Conservation (phyloP, 2,888 invertebrate genomes). For the Euclidia mi region DNA sequence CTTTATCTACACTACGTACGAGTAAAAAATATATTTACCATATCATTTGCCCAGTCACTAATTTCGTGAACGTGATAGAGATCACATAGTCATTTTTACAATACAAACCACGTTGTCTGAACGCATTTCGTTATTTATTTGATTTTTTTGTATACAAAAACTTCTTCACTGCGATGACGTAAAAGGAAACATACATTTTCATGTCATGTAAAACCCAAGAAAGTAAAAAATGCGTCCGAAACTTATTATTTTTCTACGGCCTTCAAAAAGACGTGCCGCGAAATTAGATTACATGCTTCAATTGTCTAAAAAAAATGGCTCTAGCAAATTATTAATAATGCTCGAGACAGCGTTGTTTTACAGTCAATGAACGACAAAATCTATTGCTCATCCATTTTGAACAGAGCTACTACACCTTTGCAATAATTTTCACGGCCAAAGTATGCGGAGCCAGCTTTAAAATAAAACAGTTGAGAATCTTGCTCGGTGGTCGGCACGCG, state of each 20-base stretch:
- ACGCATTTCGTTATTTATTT: slow-evolving; percentile 5
- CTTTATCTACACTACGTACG: slow-evolving; percentile 21
- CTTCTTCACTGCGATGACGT: not conserved
- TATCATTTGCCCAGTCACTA: slow-evolving; percentile 61
- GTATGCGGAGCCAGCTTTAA: slow-evolving; percentile 78
- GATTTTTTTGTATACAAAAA: not conserved
- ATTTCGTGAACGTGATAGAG: slow-evolving; percentile 72
- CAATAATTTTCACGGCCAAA: slow-evolving; percentile 83
- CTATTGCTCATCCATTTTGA: slow-evolving; percentile 70
- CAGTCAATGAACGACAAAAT: slow-evolving; percentile 82
- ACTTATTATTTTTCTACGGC: slow-evolving; percentile 18
- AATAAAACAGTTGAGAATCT: slow-evolving; percentile 87
- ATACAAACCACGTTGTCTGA: slow-evolving; percentile 15
- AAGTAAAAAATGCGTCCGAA: not conserved
- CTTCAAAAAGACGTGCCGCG: slow-evolving; percentile 31
- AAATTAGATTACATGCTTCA: slow-evolving; percentile 53
- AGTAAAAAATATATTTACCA: slow-evolving; percentile 51
- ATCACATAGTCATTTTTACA: slow-evolving; percentile 67
- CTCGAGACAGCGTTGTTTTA: slow-evolving; percentile 52
- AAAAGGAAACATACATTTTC: not conserved
- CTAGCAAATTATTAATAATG: slow-evolving; percentile 59
- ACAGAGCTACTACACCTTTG: slow-evolving; percentile 74
- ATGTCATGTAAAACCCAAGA: not conserved
- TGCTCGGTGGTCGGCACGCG: slow-evolving; percentile 78
- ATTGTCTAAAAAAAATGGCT: slow-evolving; percentile 52